phyloP scores from a whole-genome alignment of 2,113 vertebrate species.

The Anguilla japonica region DNA sequence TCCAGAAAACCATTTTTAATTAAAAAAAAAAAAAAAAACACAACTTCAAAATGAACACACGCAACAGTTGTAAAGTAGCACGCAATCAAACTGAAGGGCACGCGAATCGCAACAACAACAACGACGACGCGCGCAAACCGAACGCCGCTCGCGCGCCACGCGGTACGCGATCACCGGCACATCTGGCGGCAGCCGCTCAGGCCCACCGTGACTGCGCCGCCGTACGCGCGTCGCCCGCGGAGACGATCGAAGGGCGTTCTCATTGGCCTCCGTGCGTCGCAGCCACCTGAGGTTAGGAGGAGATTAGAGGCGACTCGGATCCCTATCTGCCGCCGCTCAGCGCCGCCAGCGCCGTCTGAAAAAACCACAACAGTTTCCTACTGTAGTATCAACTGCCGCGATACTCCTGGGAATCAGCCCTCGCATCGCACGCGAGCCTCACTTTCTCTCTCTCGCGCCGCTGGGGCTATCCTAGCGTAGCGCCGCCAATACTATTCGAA shows the following conservation, averaged over 20 bases:
- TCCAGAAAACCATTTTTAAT: too few relatives aligned
- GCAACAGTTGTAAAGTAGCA: background rate
- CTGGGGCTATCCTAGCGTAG: background rate
- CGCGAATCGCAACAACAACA: background rate
- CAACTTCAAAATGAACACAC: background rate
- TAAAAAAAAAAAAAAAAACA: background rate
- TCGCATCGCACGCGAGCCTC: background rate
- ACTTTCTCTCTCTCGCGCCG: background rate
- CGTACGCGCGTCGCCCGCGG: too few relatives aligned
- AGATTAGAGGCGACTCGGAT: conserved; percentile 23
- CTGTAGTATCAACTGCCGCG: conserved; percentile 9
- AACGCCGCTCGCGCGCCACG: background rate
- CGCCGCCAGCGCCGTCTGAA: conserved; percentile 30
- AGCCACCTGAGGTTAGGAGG: background rate
- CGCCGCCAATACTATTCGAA: background rate
- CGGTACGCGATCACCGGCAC: background rate
- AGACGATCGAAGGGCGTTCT: background rate
- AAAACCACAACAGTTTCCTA: conserved; percentile 50
- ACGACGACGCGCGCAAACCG: background rate
- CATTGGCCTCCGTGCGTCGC: too few relatives aligned
- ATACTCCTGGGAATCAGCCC: conserved; percentile 17
- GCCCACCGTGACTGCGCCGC: background rate
- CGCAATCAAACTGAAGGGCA: background rate
- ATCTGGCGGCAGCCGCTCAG: background rate
- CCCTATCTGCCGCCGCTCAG: conserved; percentile 24